phyloP scores from a whole-genome alignment of 2,113 vertebrate species.

The Atractosteus spatula region DNA sequence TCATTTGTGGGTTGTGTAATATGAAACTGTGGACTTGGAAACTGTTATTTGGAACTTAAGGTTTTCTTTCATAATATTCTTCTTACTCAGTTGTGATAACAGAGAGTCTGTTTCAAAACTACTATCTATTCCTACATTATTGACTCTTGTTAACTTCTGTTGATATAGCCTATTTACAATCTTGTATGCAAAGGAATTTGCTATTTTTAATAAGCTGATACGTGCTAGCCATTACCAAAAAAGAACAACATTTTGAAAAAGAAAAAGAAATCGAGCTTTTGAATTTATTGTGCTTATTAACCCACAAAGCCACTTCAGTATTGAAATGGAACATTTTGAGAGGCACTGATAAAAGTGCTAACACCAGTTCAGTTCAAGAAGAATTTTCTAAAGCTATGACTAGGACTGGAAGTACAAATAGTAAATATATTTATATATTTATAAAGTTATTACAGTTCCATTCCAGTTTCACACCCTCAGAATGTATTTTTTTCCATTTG shows the following conservation, averaged over 20 bases:
- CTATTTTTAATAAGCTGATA: slow-evolving; percentile 55
- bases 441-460: slow-evolving; percentile 66
- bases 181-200: slow-evolving; percentile 56
- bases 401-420: slow-evolving; percentile 64
- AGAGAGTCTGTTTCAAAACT: slow-evolving; percentile 66
- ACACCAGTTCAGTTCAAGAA: slow-evolving; percentile 54
- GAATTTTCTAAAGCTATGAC: slow-evolving; percentile 64
- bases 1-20: slow-evolving; percentile 67
- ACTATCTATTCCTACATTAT: slow-evolving; percentile 44
- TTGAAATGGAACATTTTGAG: slow-evolving; percentile 56
- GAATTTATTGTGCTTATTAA: slow-evolving; percentile 74
- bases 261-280: slow-evolving; percentile 36
- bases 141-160: slow-evolving; percentile 61
- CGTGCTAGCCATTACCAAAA: slow-evolving; percentile 58
- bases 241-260: slow-evolving; percentile 36
- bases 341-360: slow-evolving; percentile 61
- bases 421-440: slow-evolving; percentile 69
- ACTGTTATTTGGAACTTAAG: slow-evolving; percentile 31
- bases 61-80: slow-evolving; percentile 17
- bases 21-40: slow-evolving; percentile 51
- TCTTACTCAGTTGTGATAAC: slow-evolving; percentile 60
- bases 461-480: slow-evolving; percentile 47
- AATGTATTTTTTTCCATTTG: slow-evolving; percentile 26
- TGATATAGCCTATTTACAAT: slow-evolving; percentile 76
- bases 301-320: slow-evolving; percentile 65